A percentile compares a stretch with the other conserved stretches of the same genome.
Conservation (phyloP, 2,888 invertebrate species). For the Lymantria dispar region DNA sequence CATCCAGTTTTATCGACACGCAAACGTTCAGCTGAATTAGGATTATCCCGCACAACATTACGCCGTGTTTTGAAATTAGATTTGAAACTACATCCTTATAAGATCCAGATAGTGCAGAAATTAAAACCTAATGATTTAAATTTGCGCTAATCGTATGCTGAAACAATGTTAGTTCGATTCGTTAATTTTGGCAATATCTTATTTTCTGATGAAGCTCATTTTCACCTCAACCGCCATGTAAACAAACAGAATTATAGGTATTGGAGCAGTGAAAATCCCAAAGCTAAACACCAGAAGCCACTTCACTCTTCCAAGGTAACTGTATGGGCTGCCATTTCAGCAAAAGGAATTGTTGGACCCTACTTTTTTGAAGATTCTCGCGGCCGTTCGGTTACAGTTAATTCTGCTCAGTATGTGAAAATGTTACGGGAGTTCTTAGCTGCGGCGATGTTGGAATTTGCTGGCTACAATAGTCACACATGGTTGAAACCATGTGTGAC, state of each 20-base stretch:
- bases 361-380: conserved; percentile 6
- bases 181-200: background rate
- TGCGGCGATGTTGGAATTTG: conserved; percentile 10
- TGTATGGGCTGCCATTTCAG: conserved; percentile 12
- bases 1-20: background rate
- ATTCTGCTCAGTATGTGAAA: background rate
- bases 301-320: conserved; percentile 4
- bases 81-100: too few relatives aligned
- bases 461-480: conserved; percentile 24
- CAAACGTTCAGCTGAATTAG: conserved; percentile 1
- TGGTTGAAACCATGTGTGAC: conserved; percentile 11
- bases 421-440: conserved; percentile 1
- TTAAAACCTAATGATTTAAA: too few relatives aligned
- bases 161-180: too few relatives aligned
- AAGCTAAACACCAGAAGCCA: background rate
- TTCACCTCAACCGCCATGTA: too few relatives aligned
- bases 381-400: too few relatives aligned
- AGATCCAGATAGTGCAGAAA: too few relatives aligned
- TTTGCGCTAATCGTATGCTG: too few relatives aligned
- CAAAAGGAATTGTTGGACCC: conserved; percentile 5
- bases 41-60: background rate
- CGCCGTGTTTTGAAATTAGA: conserved; percentile 3
- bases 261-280: conserved; percentile 16
- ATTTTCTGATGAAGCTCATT: background rate
- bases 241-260: conserved; percentile 8